Conservation (phyloP, 2,113 vertebrate genomes). For the Catharus fuscescens region DNA sequence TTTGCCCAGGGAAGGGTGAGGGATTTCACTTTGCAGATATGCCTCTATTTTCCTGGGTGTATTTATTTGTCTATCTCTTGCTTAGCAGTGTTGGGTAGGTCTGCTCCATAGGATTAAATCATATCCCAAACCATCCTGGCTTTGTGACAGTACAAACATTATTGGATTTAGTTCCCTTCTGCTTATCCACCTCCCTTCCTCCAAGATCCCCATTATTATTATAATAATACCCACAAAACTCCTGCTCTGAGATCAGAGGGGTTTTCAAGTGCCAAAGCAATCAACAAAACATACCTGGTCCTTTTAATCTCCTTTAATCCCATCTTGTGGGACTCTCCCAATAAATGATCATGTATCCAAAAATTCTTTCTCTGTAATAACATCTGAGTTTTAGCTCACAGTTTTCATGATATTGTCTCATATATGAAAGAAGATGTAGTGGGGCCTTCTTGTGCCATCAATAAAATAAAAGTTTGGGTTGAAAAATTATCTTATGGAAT, state of each 20-base stretch:
- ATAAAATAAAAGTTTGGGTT: slow-evolving; percentile 74
- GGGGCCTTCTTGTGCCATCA: slow-evolving; percentile 56
- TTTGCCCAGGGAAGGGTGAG: background rate
- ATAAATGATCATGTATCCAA: background rate
- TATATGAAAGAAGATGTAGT: slow-evolving; percentile 64
- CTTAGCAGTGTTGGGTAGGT: slow-evolving; percentile 24
- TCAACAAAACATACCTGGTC: slow-evolving; percentile 42
- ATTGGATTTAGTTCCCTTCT: slow-evolving; percentile 50
- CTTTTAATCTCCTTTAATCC: slow-evolving; percentile 53
- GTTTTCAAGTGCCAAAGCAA: slow-evolving; percentile 46
- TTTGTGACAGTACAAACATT: slow-evolving; percentile 60
- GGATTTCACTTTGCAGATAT: background rate
- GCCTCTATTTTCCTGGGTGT: background rate
- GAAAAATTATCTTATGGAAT: slow-evolving; percentile 73
- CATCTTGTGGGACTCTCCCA: slow-evolving; percentile 7
- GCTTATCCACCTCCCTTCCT: slow-evolving; percentile 1
- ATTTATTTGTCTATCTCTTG: slow-evolving; percentile 29
- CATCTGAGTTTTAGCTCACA: slow-evolving; percentile 11
- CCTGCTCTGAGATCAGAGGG: slow-evolving; percentile 31
- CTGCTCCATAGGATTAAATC: slow-evolving; percentile 40
- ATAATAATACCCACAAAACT: slow-evolving; percentile 34
- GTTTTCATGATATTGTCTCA: slow-evolving; percentile 40
- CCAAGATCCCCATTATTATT: slow-evolving; percentile 39
- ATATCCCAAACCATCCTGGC: slow-evolving; percentile 42
- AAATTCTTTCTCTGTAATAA: background rate